Evolutionary conservation across 1,140 invertebrate genomes (phyloP).

Genomic region (Aplysia californica): DNA sequence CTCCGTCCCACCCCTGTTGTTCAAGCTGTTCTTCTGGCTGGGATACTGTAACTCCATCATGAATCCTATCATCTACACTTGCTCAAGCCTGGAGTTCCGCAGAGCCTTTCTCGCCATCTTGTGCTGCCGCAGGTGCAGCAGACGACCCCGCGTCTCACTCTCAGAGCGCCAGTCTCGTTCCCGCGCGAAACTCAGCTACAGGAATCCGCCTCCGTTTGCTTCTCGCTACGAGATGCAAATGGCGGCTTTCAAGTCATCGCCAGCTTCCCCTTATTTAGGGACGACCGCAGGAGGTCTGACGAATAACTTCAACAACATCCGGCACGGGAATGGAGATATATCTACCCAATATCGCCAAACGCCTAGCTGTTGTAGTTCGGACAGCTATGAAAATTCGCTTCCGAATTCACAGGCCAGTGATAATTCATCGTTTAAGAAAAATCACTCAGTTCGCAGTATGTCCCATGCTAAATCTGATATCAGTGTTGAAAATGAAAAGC

Average conservation of each 20-base stretch:
- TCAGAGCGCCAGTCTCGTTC: constrained; percentile 21
- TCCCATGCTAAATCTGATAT: no score
- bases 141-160: constrained; percentile 32
- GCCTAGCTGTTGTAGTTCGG: no score
- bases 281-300: background rate
- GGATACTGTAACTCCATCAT: constrained; percentile 78
- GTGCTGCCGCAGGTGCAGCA: constrained; percentile 34
- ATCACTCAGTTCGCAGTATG: no score
- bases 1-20: constrained; percentile 55
- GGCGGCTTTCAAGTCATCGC: background rate
- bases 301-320: background rate
- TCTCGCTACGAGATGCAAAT: background rate
- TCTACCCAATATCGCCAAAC: background rate
- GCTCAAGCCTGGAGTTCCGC: constrained; percentile 95
- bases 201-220: background rate
- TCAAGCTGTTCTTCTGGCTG: constrained; percentile 76
- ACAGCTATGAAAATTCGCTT: no score
- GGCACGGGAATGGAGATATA: background rate
- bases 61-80: constrained; percentile 98
- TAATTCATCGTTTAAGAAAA: no score
- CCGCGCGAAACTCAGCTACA: background rate
- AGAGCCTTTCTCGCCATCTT: constrained; percentile 70
- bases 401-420: no score
- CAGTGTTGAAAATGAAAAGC: no score
- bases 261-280: background rate